Percentiles rank a stretch among this genome's conserved stretches.
Evolutionary conservation across 2,888 invertebrate species (phyloP).

Genomic region (Tricholauxania praeusta): DNA sequence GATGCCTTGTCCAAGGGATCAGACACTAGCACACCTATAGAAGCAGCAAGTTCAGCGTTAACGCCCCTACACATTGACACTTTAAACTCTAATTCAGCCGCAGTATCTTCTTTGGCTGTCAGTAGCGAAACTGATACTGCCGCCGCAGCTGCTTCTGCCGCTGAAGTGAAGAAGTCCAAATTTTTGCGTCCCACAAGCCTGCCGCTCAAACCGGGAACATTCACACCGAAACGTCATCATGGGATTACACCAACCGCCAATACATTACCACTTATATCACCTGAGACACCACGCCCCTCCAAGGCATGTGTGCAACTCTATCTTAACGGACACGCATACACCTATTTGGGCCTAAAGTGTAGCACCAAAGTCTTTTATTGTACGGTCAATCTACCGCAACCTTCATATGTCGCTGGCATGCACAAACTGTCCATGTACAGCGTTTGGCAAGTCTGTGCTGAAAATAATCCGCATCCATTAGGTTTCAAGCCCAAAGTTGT

Average conservation of each 20-base stretch:
- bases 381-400: constrained; percentile 92
- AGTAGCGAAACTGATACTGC: constrained; percentile 60
- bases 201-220: constrained; percentile 86
- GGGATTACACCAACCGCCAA: constrained; percentile 86
- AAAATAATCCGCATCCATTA: constrained; percentile 76
- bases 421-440: constrained; percentile 97
- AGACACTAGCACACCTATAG: constrained; percentile 31
- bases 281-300: constrained; percentile 90
- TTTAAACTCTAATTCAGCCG: constrained; percentile 34
- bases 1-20: constrained; percentile 54
- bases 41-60: constrained; percentile 42
- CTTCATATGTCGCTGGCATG: constrained; percentile 91
- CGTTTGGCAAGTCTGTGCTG: constrained; percentile 87
- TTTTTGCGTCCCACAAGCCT: constrained; percentile 86
- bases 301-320: constrained; percentile 91
- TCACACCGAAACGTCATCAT: constrained; percentile 84
- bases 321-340: constrained; percentile 91
- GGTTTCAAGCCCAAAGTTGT: constrained; percentile 77
- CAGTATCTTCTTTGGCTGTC: background rate
- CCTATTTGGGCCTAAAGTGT: constrained; percentile 90
- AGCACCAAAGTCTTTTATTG: constrained; percentile 93
- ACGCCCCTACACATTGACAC: constrained; percentile 64
- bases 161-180: constrained; percentile 68
- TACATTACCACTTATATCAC: constrained; percentile 86
- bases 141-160: constrained; percentile 62